Percentiles rank a stretch among this genome's conserved stretches.
These are phyloP conservation scores for Epirrhoe tristata DNA, from an alignment of 2,888 invertebrate genomes.

Conservation along the genomic window DNA sequence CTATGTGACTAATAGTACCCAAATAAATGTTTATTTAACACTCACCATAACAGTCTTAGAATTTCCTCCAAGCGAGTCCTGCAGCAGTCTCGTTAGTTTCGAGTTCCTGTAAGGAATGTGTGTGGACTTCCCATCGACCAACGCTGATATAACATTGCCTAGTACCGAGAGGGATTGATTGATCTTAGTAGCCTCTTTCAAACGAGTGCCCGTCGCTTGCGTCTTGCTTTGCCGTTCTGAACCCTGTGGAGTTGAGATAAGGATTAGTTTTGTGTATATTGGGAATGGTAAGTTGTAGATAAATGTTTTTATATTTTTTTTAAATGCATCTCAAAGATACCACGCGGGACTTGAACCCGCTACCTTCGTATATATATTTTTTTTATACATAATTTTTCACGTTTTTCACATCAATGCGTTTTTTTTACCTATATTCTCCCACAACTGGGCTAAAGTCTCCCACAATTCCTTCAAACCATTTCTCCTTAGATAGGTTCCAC, in stretches of 20 bases:
- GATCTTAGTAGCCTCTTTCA: conserved; percentile 99
- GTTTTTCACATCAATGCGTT: too few relatives aligned
- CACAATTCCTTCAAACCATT: too few relatives aligned
- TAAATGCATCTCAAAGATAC: too few relatives aligned
- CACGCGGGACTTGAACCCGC: too few relatives aligned
- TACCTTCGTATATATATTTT: too few relatives aligned
- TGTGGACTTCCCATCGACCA: conserved; percentile 98
- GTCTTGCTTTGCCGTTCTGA: conserved; percentile 99
- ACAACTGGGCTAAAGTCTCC: too few relatives aligned
- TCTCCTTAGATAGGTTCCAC: too few relatives aligned
- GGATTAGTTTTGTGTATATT: conserved; percentile 68
- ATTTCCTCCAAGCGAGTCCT: conserved; percentile 99
- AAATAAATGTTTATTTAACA: not conserved
- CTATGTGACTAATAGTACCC: too few relatives aligned
- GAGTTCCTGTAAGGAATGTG: conserved; percentile 99
- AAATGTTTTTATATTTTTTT: too few relatives aligned
- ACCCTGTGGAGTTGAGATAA: conserved; percentile 86
- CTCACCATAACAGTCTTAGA: conserved; percentile 92
- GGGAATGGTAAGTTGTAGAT: too few relatives aligned
- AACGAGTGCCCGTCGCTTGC: conserved; percentile 95
- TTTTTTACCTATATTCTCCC: too few relatives aligned
- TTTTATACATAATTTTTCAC: too few relatives aligned
- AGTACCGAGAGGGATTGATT: conserved; percentile 98
- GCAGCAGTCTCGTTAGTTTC: conserved; percentile 96
- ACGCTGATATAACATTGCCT: conserved; percentile 98